phyloP scores from a whole-genome alignment of 2,888 invertebrate genomes.

The Pseudococcus viburni region DNA sequence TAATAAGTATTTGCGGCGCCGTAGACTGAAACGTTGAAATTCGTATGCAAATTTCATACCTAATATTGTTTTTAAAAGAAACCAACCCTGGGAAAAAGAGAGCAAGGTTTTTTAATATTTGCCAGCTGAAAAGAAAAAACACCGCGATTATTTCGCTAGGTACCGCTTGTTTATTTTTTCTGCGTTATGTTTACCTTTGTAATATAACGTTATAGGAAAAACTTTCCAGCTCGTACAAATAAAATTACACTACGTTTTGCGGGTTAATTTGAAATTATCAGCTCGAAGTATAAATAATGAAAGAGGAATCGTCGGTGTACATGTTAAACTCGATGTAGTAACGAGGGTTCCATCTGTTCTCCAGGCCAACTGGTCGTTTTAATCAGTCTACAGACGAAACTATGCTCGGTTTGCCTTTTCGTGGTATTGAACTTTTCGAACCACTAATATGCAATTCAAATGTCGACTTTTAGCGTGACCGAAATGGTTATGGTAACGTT shows the following conservation, averaged over 20 bases:
- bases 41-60: too few species aligned
- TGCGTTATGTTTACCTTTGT: background rate
- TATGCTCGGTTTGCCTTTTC: background rate
- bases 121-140: background rate
- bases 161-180: background rate
- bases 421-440: slow-evolving; percentile 27
- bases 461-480: slow-evolving; percentile 54
- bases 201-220: background rate
- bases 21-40: too few species aligned
- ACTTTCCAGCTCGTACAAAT: background rate
- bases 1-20: background rate
- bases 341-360: background rate
- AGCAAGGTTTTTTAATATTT: background rate
- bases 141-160: background rate
- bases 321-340: background rate
- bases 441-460: slow-evolving; percentile 54
- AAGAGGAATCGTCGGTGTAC: background rate
- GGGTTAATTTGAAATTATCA: background rate
- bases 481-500: slow-evolving; percentile 48
- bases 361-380: background rate
- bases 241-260: slow-evolving; percentile 4
- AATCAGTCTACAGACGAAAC: background rate
- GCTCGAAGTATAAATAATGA: slow-evolving; percentile 39
- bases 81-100: background rate
- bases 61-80: background rate